Evolutionary conservation across 2,888 invertebrate species (phyloP).

Genomic region (Slavum lentiscoides): DNA sequence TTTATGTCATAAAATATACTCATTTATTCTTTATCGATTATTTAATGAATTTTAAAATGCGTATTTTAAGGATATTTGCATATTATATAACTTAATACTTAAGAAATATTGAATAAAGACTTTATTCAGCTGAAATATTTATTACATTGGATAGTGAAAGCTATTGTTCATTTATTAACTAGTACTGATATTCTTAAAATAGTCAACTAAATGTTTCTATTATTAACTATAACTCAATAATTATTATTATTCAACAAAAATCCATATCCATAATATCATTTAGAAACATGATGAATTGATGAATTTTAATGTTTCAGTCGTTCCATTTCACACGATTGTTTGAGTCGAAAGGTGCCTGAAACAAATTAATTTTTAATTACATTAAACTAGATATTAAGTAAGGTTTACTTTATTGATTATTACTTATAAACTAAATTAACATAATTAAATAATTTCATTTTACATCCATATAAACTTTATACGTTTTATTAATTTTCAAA

Average conservation of each 20-base stretch:
- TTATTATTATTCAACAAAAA: slow-evolving; percentile 24
- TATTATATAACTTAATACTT: slow-evolving; percentile 1
- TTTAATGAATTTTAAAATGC: slow-evolving; percentile 17
- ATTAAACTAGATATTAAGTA: background rate
- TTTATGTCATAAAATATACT: background rate
- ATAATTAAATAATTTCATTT: background rate
- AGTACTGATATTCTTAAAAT: slow-evolving; percentile 12
- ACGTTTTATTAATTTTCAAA: too few relatives aligned
- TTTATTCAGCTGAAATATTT: background rate
- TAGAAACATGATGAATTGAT: slow-evolving; percentile 1
- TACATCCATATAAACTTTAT: too few relatives aligned
- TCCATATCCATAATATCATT: slow-evolving; percentile 27
- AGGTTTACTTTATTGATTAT: background rate
- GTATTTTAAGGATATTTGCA: slow-evolving; percentile 1
- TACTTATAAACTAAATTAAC: background rate
- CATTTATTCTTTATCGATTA: slow-evolving; percentile 14
- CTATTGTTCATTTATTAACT: slow-evolving; percentile 6
- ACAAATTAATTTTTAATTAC: background rate
- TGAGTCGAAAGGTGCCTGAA: slow-evolving; percentile 28
- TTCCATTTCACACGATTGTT: slow-evolving; percentile 21
- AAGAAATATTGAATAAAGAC: background rate
- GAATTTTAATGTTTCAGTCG: slow-evolving; percentile 9
- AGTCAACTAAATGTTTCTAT: slow-evolving; percentile 11
- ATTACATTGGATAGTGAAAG: background rate
- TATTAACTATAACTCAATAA: slow-evolving; percentile 16